Base-by-base conservation (phyloP, 2,888 invertebrate genomes). In the Neuroscelio doddi region DNA sequence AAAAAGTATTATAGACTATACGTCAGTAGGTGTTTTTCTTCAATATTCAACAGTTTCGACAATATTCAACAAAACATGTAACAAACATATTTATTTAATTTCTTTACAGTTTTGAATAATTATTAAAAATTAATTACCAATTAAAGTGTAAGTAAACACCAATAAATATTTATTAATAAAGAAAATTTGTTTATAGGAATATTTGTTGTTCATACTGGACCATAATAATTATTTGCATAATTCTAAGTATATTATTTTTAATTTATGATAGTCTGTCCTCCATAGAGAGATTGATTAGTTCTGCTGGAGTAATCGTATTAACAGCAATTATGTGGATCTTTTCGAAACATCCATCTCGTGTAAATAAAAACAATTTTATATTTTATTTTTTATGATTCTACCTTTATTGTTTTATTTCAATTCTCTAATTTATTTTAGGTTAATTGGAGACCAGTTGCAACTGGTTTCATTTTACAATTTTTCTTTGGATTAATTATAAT, bases 401-500 rank as follows among this genome's bases (percentile, higher is more conserved):
- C 21, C 9, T 30, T 30, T 5, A 4, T 10, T 10, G 30, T 30
- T 3, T 10, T 10, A 10, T 10, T 9, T 30, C 26, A 26, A 30
- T 30, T 30, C 9, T 30, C 9, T 30, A 10, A 5, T 30, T 9
- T 3, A 10, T 30, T 30, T 0, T 81, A 92, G 85, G 87, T 95
- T 1, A 88, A 89, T 59, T 95, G 96, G 96, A 88, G 91, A 3
- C 91, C 92, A 0, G 93, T 97, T 0, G 76, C 92, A 14, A 90
- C 90, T 76, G 97, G 97, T 0, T 85, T 97, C 14, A 85, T 90
- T 0, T 85, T 96, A 4, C 98, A 98, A 86, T 94, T 97, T 77
- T 56, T 90, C 1, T 89, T 98, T 57, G 97, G 95, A 0, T 76
- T 97, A 0, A 72, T 96, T 15, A 94, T 95, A 63, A 92, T 98